Evolutionary conservation across 2,888 invertebrate species (phyloP).

Genomic region (Oscheius sp.): DNA sequence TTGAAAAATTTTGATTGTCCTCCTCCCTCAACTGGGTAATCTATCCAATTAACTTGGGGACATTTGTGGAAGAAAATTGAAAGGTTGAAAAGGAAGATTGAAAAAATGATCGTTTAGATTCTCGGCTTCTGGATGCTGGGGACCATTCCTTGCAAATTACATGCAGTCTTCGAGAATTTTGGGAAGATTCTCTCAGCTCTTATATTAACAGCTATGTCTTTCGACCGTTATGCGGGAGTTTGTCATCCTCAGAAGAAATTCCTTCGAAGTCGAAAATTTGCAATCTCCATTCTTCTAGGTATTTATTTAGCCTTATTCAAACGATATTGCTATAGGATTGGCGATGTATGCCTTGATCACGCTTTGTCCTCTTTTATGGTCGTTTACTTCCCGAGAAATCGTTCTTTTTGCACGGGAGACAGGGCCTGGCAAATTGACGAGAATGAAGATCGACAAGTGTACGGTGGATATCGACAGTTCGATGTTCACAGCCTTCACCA

Average conservation of each 20-base stretch:
- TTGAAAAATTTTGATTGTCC: too few relatives aligned
- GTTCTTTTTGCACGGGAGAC: constrained; percentile 57
- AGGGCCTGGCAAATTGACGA: constrained; percentile 58
- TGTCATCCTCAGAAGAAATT: constrained; percentile 65
- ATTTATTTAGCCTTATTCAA: too few relatives aligned
- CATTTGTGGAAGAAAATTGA: too few relatives aligned
- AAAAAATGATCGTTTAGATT: constrained; percentile 47
- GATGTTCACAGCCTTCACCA: constrained; percentile 58
- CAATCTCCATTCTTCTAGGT: constrained; percentile 63
- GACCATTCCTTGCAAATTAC: constrained; percentile 64
- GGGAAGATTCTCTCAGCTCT: constrained; percentile 67
- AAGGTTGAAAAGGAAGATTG: background rate
- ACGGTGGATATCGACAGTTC: constrained; percentile 61
- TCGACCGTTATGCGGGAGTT: constrained; percentile 67
- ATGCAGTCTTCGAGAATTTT: constrained; percentile 68
- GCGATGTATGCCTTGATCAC: constrained; percentile 65
- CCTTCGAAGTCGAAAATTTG: constrained; percentile 59
- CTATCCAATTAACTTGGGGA: too few relatives aligned
- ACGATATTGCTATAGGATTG: constrained; percentile 50
- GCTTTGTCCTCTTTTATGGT: constrained; percentile 65
- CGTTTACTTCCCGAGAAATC: constrained; percentile 66
- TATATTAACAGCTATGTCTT: constrained; percentile 64
- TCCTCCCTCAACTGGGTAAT: too few relatives aligned
- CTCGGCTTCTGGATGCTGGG: constrained; percentile 70
- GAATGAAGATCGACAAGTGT: constrained; percentile 69